A percentile compares a stretch with the other conserved stretches of the same genome.
Evolutionary conservation across 2,113 vertebrate species (phyloP).

Genomic region (Campylomormyrus numenius): DNA sequence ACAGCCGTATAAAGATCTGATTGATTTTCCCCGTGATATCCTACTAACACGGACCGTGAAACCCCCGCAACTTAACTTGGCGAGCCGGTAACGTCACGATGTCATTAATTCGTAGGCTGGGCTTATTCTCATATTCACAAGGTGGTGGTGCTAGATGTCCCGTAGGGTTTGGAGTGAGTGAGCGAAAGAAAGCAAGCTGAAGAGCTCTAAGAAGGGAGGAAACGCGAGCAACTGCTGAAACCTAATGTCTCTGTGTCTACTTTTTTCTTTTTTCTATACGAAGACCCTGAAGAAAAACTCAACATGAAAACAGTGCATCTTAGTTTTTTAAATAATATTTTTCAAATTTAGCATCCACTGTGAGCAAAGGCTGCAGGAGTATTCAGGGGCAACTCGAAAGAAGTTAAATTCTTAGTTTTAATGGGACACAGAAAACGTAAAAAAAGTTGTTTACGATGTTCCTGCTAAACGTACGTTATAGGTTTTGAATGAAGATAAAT

Average conservation of each 20-base stretch:
- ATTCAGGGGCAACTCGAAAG: neutral
- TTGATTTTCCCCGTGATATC: neutral
- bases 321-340: neutral
- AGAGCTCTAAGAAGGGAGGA: conserved; percentile 36
- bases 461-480: conserved; percentile 31
- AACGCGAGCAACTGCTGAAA: conserved; percentile 53
- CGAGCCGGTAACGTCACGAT: conserved; percentile 22
- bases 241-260: conserved; percentile 33
- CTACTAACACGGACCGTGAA: neutral
- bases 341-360: conserved; percentile 22
- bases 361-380: conserved; percentile 5
- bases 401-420: conserved; percentile 40
- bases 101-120: conserved; percentile 31
- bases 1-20: neutral
- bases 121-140: conserved; percentile 33
- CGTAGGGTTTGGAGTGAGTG: conserved; percentile 48
- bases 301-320: neutral
- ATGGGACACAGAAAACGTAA: conserved; percentile 54
- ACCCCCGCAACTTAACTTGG: neutral
- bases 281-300: conserved; percentile 34
- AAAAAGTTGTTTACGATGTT: conserved; percentile 50
- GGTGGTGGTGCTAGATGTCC: conserved; percentile 49
- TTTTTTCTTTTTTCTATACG: conserved; percentile 30
- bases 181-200: conserved; percentile 21
- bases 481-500: conserved; percentile 24